phyloP scores from a whole-genome alignment of 2,113 vertebrate species.

The Amphilophus citrinellus region DNA sequence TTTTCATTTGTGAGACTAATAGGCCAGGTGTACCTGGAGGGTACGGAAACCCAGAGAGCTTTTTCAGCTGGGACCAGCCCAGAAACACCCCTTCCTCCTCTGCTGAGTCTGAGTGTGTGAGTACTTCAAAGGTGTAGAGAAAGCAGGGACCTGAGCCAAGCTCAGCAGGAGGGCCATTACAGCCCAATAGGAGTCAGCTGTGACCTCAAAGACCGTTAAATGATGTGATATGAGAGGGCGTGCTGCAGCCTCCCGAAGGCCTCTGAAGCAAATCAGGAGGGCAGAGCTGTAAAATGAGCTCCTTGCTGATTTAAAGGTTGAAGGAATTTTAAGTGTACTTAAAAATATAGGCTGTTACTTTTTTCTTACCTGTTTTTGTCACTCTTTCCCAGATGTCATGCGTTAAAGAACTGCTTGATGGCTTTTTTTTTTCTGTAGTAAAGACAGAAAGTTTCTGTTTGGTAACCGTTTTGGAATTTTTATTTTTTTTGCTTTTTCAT shows the following conservation, averaged over 20 bases:
- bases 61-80: constrained; percentile 34
- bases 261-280: constrained; percentile 43
- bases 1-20: constrained; percentile 75
- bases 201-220: constrained; percentile 71
- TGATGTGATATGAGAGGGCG: constrained; percentile 66
- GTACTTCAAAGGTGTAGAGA: constrained; percentile 69
- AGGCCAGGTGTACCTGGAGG: constrained; percentile 73
- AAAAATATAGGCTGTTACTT: neutral
- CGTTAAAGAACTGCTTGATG: neutral
- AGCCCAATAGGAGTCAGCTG: constrained; percentile 70
- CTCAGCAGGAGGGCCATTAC: constrained; percentile 69
- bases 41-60: constrained; percentile 35
- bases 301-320: constrained; percentile 60
- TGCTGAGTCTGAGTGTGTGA: constrained; percentile 35
- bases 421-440: neutral
- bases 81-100: constrained; percentile 52
- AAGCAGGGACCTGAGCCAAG: constrained; percentile 55
- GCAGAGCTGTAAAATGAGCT: constrained; percentile 59
- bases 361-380: neutral
- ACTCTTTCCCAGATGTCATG: neutral
- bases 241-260: constrained; percentile 49
- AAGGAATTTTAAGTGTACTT: constrained; percentile 51
- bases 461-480: neutral
- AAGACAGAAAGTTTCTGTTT: neutral
- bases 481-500: neutral